Evolutionary conservation across 2,888 invertebrate species (phyloP), one percentile per base, ranked within the genome.

Genomic region (Patella depressa): DNA sequence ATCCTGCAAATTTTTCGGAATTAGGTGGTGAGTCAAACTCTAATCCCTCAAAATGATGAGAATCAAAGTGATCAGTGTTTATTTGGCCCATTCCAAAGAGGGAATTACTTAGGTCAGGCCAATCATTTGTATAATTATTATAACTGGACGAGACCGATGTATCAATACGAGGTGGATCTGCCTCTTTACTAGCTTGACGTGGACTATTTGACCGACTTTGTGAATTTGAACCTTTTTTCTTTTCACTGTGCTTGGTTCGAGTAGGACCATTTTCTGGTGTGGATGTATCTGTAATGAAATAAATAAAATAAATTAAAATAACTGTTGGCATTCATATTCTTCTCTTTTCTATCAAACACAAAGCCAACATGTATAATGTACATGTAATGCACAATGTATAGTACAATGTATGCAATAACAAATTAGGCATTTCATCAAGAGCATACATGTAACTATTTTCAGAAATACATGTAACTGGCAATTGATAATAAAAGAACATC

Each of bases 21-120:
- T 65, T 65, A 12, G 65, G 65, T 2, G 65, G 65, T 9, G 65
- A 65, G 24, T 65, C 65, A 65, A 65, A 65, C 24, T 65, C 65
- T 65, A 65, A 65, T 19, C 65, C 65, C 24, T 65, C 65, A 65
- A 65, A 65, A 24, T 65, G 65, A 65, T 65, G 65, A n/a, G 65
- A 65, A 65, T 65, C 65, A 65, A 65, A 65, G 15, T 65, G 19
- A 65, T 65, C 65, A 2, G 65, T 65, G 5, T 65, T 65, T 19
- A 65, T 65, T 11, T 65, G 65, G 24, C 65, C 65, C 9, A 65
- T 24, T 19, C 19, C 19, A 24, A 24, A 65, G 3, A 24, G 19
- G 11, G 65, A 19, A 24, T 24, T 24, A 65, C 19, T 65, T 12
- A 65, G 24, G 14, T 65, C 65, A 15, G 65, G 65, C 65, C 65